Percentiles rank a stretch among this genome's conserved stretches.
phyloP scores from a whole-genome alignment of 2,888 invertebrate species.

The Caenorhabditis wallacei region DNA sequence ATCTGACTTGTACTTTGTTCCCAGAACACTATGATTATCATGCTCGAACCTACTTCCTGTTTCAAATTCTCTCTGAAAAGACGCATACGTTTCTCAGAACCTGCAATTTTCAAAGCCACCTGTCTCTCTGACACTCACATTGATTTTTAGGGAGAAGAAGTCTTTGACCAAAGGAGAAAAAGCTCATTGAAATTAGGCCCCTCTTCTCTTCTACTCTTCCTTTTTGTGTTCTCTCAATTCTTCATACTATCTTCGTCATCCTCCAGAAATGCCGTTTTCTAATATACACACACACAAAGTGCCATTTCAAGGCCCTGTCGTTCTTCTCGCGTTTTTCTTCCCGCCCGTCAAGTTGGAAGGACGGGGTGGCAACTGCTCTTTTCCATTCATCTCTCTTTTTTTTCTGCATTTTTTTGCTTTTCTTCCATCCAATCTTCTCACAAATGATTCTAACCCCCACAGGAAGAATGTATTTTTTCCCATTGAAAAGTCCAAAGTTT shows the following conservation, averaged over 20 bases:
- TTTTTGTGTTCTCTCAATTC: not conserved
- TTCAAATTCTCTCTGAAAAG: not conserved
- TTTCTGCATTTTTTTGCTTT: constrained; percentile 16
- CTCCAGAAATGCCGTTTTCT: constrained; percentile 53
- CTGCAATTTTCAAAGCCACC: constrained; percentile 9
- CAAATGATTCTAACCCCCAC: constrained; percentile 13
- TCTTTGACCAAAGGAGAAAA: constrained; percentile 5
- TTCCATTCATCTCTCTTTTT: constrained; percentile 19
- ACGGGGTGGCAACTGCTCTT: constrained; percentile 41
- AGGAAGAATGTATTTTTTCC: constrained; percentile 11
- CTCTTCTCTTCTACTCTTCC: constrained; percentile 31
- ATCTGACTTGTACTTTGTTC: constrained; percentile 3
- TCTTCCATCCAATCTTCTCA: constrained; percentile 33
- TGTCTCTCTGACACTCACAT: constrained; percentile 24
- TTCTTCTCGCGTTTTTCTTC: constrained; percentile 46
- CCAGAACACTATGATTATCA: not conserved
- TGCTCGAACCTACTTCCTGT: constrained; percentile 7
- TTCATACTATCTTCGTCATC: constrained; percentile 7
- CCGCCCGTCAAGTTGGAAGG: constrained; percentile 47
- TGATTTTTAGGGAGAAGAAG: constrained; percentile 5
- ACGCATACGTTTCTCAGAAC: not conserved
- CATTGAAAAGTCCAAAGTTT: constrained; percentile 36
- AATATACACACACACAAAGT: constrained; percentile 60
- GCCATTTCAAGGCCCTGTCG: constrained; percentile 47
- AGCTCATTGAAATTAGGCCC: constrained; percentile 46